Evolutionary conservation across 2,113 vertebrate species (phyloP).

Genomic region (Megaleporinus macrocephalus): DNA sequence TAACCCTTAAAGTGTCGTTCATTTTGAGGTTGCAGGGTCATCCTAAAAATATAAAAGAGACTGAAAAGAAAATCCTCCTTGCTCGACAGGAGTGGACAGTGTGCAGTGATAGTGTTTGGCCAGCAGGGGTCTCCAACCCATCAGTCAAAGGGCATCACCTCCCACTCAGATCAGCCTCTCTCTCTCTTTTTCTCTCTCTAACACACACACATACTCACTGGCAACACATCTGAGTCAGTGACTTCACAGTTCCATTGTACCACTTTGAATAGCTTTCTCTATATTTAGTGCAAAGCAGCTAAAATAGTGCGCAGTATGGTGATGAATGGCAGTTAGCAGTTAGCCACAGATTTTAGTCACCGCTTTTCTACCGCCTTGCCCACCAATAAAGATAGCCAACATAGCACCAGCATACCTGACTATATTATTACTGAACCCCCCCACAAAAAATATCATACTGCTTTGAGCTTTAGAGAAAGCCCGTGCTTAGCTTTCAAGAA

Average conservation of each 20-base stretch:
- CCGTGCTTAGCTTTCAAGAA: neutral
- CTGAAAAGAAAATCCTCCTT: too few species aligned
- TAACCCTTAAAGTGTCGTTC: too few species aligned
- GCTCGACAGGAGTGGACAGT: neutral
- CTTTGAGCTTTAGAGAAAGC: neutral
- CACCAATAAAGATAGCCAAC: neutral
- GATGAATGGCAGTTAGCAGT: neutral
- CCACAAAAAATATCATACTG: neutral
- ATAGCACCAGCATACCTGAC: neutral
- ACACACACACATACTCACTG: neutral
- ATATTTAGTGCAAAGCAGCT: slow-evolving; percentile 26
- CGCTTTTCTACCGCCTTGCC: neutral
- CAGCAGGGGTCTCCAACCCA: slow-evolving; percentile 44
- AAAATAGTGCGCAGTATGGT: slow-evolving; percentile 5
- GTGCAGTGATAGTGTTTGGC: slow-evolving; percentile 8
- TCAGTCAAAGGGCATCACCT: slow-evolving; percentile 43
- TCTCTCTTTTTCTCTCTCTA: neutral
- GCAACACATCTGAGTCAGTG: slow-evolving; percentile 39
- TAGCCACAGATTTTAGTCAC: neutral
- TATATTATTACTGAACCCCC: neutral
- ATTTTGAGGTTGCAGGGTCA: too few species aligned
- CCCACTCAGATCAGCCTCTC: slow-evolving; percentile 17
- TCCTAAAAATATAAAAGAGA: too few species aligned
- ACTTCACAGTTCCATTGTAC: slow-evolving; percentile 35
- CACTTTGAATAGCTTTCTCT: slow-evolving; percentile 22